Base-by-base conservation (phyloP, 2,113 vertebrate genomes). In the Chaenocephalus aceratus region DNA sequence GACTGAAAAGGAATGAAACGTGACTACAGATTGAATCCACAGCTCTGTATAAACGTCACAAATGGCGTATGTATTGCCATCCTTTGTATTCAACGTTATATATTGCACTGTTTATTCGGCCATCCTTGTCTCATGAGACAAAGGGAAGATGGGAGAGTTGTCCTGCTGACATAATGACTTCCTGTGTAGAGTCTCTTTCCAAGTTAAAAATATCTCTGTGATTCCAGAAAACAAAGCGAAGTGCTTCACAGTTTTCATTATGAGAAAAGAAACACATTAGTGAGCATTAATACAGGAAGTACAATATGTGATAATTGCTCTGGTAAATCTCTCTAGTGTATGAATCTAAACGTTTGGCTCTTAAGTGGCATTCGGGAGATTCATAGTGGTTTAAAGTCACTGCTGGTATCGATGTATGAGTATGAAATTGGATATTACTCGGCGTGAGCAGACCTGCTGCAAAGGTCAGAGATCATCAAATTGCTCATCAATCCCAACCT, bases 241-340 rank as follows among this genome's bases (percentile, higher is more conserved):
- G 8, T 15, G 6, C 79, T 72, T 81, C 21, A 36, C 49, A 57
- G 10, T 59, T 51, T 71, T 23, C 59, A 8, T 79, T 60, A 49
- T 59, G 9, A 72, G 72, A 79, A 67, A 66, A 82, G 70, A 34
- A 71, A 65, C 53, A 75, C 61, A 72, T 74, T 80, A 79, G 36
- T 6, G 26, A 62, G 53, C 53, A 57, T 46, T 86, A 44, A 51
- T 64, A 68, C 36, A 68, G 21, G 36, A 48, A 5, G 5, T 59
- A 14, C 1, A 10, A 16, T 53, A 57, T 18, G 18, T 3, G 46
- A 58, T 65, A 52, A 75, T 12, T 48, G 36, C 41, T 46, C 1
- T n/a, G n/a, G 58, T 52, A 53, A 74, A 74, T 18, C 10, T 71
- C 46, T 51, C 46, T 56, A 57, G 9, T 59, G 23, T 46, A 34